These are phyloP conservation scores for Octonoba sinensis DNA, from an alignment of 2,888 invertebrate species.

Conservation along the genomic window DNA sequence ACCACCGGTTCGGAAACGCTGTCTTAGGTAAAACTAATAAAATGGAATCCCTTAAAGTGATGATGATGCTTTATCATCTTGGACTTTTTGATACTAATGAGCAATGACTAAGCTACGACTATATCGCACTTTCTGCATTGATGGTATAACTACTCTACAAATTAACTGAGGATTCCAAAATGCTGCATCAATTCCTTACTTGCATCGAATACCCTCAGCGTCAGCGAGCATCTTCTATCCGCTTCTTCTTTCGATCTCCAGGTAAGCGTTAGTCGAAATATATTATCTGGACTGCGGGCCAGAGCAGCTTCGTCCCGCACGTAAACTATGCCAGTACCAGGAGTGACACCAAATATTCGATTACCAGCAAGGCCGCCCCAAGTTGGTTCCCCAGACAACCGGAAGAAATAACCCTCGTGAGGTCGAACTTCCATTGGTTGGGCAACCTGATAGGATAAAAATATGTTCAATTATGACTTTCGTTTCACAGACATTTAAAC, in stretches of 20 bases:
- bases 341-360: slow-evolving; percentile 44
- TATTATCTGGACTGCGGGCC: slow-evolving; percentile 4
- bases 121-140: too few species aligned
- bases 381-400: slow-evolving; percentile 22
- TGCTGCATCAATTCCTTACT: background rate
- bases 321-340: slow-evolving; percentile 49
- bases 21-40: too few species aligned
- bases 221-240: slow-evolving; percentile 25
- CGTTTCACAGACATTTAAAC: background rate
- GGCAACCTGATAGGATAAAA: slow-evolving; percentile 5
- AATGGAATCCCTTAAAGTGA: too few species aligned
- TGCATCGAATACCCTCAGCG: slow-evolving; percentile 28
- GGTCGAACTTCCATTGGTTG: slow-evolving; percentile 51
- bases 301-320: slow-evolving; percentile 35
- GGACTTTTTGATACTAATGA: too few species aligned
- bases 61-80: too few species aligned
- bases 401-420: slow-evolving; percentile 50
- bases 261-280: slow-evolving; percentile 21
- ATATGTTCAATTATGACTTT: too few species aligned
- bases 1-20: too few species aligned
- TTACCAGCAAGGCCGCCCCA: background rate
- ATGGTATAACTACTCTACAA: too few species aligned
- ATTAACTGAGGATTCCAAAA: background rate
- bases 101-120: too few species aligned
- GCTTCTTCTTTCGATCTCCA: slow-evolving; percentile 29